Evolutionary conservation across 2,113 vertebrate species (phyloP), one percentile per base, ranked within the genome.

Genomic region (Podilymbus podiceps): DNA sequence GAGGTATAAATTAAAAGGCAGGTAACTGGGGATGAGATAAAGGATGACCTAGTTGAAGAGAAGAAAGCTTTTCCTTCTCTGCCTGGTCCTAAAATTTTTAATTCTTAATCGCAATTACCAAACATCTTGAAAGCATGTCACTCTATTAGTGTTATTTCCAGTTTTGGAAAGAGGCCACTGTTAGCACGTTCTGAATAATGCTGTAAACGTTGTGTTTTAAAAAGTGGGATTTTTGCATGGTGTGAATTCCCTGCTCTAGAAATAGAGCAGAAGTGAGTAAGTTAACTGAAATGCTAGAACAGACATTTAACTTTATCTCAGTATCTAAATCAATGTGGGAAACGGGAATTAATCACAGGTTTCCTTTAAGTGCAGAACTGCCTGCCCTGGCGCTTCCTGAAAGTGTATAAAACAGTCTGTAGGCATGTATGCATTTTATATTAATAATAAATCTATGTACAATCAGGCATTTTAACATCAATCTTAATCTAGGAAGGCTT

Each of bases 381-480:
- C 84, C 88, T 92, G 89, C 85, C 91, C 84, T 59, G 46, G 38
- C 2, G 0, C 84, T 95, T 96, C 71, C 74, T 67, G 46, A 58
- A 83, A n/a, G 21, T 93, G 35, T 35, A 91, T 96, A 77, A 89
- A 97, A 91, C 66, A 89, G 46, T 92, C 74, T 46, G 53, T 79
- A 83, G 78, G 30, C 78, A 83, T 66, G 77, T 94, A 82, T 94
- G 59, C 84, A 73, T 85, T 96, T 97, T 95, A 67, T 95, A 91
- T 95, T 95, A 95, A 94, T 89, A 95, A 94, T 95, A 96, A 95
- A 96, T 97, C 94, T 85, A 83, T 92, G 89, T 95, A 95, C 77
- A 95, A 89, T 89, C 93, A 94, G 94, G 81, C 81, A 88, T 95
- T 94, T 96, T 94, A 93, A 73, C 91, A 96, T 97, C 90, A 95